phyloP scores from a whole-genome alignment of 1,140 invertebrate species.

The Pomacea maculata region DNA sequence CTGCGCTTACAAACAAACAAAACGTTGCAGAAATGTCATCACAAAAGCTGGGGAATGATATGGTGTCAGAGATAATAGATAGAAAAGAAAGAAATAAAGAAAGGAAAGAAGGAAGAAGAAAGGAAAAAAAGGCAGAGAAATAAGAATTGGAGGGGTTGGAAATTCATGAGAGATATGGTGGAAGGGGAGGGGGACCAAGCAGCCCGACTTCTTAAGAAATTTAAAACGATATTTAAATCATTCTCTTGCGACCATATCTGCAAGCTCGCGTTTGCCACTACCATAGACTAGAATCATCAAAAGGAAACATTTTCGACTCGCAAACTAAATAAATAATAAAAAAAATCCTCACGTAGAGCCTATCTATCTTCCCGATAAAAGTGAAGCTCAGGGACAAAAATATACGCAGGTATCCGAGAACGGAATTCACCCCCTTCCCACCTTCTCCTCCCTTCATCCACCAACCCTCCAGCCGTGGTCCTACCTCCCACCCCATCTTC shows the following conservation, averaged over 20 bases:
- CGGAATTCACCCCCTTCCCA: too few species aligned
- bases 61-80: too few species aligned
- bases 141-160: not conserved
- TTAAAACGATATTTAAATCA: too few species aligned
- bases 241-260: not conserved
- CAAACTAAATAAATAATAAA: too few species aligned
- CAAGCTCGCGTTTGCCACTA: not conserved
- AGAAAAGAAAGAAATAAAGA: not conserved
- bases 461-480: too few species aligned
- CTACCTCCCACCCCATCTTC: not conserved
- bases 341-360: not conserved
- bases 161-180: not conserved
- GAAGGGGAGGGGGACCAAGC: not conserved
- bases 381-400: too few species aligned
- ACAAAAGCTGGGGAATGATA: too few species aligned
- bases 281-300: not conserved
- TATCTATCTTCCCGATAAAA: too few species aligned
- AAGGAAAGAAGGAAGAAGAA: slow-evolving; percentile 1
- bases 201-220: not conserved
- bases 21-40: too few species aligned
- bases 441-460: too few species aligned
- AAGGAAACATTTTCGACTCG: not conserved
- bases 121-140: not conserved
- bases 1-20: too few species aligned
- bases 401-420: too few species aligned